phyloP scores from a whole-genome alignment of 2,113 vertebrate species.

The Neodontobutis hainanensis region DNA sequence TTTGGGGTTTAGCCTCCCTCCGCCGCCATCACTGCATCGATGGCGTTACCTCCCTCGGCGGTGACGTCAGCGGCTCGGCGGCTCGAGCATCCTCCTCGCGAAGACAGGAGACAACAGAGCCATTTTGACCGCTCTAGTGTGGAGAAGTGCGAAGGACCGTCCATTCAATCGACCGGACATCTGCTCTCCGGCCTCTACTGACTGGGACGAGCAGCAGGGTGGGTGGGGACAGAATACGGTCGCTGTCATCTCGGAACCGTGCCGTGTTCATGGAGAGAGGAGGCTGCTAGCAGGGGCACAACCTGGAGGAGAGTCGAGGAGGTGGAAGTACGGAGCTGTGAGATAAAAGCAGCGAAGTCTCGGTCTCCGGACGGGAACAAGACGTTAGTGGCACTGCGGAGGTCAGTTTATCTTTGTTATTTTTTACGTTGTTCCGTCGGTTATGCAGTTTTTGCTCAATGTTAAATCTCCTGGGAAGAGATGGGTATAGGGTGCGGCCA shows the following conservation, averaged over 20 bases:
- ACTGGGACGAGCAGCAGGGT: not conserved
- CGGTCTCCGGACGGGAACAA: not conserved
- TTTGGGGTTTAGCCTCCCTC: not conserved
- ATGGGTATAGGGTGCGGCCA: conserved; percentile 74
- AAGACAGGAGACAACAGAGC: conserved; percentile 68
- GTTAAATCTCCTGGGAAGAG: conserved; percentile 62
- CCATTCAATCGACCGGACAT: conserved; percentile 1
- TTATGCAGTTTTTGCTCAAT: conserved; percentile 54
- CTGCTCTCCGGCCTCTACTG: not conserved
- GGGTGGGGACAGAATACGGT: not conserved
- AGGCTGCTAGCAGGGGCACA: conserved; percentile 40
- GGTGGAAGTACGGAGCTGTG: conserved; percentile 20
- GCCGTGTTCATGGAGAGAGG: conserved; percentile 47
- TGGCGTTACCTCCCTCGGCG: conserved; percentile 72
- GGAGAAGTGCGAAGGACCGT: not conserved
- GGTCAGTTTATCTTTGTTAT: conserved; percentile 24
- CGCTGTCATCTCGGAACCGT: not conserved
- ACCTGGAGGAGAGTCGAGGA: conserved; percentile 20
- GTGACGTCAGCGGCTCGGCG: conserved; percentile 79
- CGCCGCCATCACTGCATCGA: conserved; percentile 70
- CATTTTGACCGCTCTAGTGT: conserved; percentile 73
- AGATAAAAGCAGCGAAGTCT: not conserved
- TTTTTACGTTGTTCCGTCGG: conserved; percentile 11
- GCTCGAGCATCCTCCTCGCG: conserved; percentile 76
- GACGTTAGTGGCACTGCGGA: conserved; percentile 26